Evolutionary conservation across 2,797 vertebrate species (phyloP).

Genomic region (Danio jaintianensis): DNA sequence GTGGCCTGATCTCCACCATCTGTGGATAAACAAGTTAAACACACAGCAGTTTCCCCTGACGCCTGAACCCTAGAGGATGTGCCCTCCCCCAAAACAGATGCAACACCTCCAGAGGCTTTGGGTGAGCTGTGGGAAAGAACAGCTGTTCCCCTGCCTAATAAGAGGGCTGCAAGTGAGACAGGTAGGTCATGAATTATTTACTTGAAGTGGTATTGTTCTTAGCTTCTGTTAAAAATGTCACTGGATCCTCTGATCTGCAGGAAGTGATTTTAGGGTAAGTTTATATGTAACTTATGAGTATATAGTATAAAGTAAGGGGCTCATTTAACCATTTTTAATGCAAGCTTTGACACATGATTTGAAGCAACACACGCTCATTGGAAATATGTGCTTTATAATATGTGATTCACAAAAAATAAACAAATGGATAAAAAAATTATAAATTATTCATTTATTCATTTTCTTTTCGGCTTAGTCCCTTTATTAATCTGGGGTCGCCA

Average conservation of each 20-base stretch:
- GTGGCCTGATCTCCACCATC: constrained; percentile 71
- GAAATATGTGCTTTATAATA: no score
- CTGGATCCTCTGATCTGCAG: constrained; percentile 2
- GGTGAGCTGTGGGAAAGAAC: constrained; percentile 70
- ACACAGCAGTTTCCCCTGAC: constrained; percentile 81
- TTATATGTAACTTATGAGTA: neutral
- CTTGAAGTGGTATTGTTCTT: constrained; percentile 51
- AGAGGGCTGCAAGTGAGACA: constrained; percentile 74
- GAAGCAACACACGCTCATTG: no score
- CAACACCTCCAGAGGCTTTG: constrained; percentile 80
- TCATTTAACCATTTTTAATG: neutral
- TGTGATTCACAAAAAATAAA: no score
- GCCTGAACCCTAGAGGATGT: constrained; percentile 72
- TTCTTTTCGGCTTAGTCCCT: no score
- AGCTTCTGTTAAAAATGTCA: constrained; percentile 30
- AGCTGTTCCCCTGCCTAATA: constrained; percentile 82
- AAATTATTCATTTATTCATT: no score
- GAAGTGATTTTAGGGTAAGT: constrained; percentile 7
- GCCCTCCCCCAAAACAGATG: constrained; percentile 78
- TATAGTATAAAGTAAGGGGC: neutral
- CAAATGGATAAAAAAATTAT: no score
- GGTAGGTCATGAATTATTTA: constrained; percentile 85
- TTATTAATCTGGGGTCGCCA: no score
- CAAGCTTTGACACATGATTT: no score
- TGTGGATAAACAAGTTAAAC: constrained; percentile 82